Evolutionary conservation across 2,888 invertebrate species (phyloP).

Genomic region (Leistus spinibarbis): DNA sequence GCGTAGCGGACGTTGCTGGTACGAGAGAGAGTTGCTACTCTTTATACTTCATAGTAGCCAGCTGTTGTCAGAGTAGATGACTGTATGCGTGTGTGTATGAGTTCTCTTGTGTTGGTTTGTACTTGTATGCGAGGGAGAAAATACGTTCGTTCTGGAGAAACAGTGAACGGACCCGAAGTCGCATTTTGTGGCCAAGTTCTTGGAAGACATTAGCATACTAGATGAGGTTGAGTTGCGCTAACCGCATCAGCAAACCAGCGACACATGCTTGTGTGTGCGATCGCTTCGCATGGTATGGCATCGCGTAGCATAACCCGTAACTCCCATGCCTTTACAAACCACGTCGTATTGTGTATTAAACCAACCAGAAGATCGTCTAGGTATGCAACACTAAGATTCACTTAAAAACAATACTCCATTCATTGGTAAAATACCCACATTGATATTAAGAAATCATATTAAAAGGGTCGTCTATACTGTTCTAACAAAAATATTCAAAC

Average conservation of each 20-base stretch:
- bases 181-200: conserved; percentile 53
- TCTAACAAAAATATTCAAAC: no score
- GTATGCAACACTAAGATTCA: neutral
- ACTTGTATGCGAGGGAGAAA: neutral
- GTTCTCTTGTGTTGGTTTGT: neutral
- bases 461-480: no score
- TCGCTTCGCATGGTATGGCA: neutral
- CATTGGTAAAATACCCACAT: no score
- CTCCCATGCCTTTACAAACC: neutral
- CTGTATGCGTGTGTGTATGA: neutral
- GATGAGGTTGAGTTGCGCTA: conserved; percentile 51
- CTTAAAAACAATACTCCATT: neutral
- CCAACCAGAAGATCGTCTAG: neutral
- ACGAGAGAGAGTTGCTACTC: conserved; percentile 51
- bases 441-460: no score
- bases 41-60: conserved; percentile 65
- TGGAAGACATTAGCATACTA: conserved; percentile 58
- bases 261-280: conserved; percentile 26
- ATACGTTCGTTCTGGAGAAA: conserved; percentile 22
- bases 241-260: conserved; percentile 33
- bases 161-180: conserved; percentile 44
- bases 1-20: conserved; percentile 5
- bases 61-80: conserved; percentile 55
- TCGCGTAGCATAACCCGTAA: neutral
- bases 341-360: neutral